These are phyloP conservation scores for Sesamia inferens DNA, from an alignment of 2,888 invertebrate genomes.

Conservation along the genomic window DNA sequence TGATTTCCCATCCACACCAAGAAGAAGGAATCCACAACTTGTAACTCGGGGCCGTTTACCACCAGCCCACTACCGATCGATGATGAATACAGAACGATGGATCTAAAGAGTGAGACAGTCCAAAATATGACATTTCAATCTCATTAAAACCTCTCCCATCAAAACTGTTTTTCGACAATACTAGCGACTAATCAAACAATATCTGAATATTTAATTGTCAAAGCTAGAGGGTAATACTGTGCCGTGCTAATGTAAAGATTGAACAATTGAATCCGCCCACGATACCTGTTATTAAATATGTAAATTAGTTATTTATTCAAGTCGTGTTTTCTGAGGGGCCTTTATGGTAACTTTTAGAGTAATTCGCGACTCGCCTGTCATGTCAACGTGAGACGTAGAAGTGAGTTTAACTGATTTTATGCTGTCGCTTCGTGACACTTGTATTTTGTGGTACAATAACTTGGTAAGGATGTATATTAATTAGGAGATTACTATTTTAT, in stretches of 20 bases:
- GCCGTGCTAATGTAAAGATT: constrained; percentile 78
- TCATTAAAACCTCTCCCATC: neutral
- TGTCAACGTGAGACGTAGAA: constrained; percentile 54
- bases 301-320: constrained; percentile 89
- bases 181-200: constrained; percentile 77
- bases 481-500: neutral
- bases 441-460: neutral
- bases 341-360: constrained; percentile 68
- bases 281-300: constrained; percentile 89
- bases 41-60: too few species aligned
- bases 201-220: constrained; percentile 84
- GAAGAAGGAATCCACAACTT: too few species aligned
- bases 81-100: too few species aligned
- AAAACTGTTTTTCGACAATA: constrained; percentile 29
- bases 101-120: neutral
- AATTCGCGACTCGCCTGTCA: constrained; percentile 66
- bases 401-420: constrained; percentile 12
- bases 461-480: neutral
- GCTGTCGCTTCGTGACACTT: constrained; percentile 9
- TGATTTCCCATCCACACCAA: too few species aligned
- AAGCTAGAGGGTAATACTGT: constrained; percentile 80
- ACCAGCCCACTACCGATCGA: too few species aligned
- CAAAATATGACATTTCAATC: neutral
- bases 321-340: constrained; percentile 73
- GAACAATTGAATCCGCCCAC: constrained; percentile 83